Base-by-base conservation (phyloP, 2,797 vertebrate genomes). In the Coilia nasus region DNA sequence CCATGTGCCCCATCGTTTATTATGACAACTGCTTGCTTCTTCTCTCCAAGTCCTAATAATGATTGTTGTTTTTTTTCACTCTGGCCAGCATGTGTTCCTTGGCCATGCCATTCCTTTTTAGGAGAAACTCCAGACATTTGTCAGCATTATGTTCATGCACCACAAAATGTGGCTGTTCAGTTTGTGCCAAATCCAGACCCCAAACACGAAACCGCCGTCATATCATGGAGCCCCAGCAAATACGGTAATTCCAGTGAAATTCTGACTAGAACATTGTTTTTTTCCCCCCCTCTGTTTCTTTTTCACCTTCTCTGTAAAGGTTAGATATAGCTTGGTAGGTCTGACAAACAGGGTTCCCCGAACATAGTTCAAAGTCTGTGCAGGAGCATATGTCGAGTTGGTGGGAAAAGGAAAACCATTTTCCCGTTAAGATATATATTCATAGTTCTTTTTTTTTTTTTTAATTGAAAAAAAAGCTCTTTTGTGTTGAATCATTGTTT, bases 171-270 rank as follows among this genome's bases (percentile, higher is more conserved):
- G 85, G 91, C 46, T 0, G 54, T 96, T 0, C 89, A 95, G 83
- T 90, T 94, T 56, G 12, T 93, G 5, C 41, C 84, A 0, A 90
- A 91, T 50, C 81, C 85, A 2, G 88, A 93, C 81, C 86, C 91
- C 0, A 28, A 23, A 17, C 90, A 89, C 10, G 96, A 96, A 81
- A 91, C 92, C 0, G 21, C 94, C 0, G 88, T 95, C 2, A 90
- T 96, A 25, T 95, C 94, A 87, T 96, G 96, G 96, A 95, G 81
- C 83, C 95, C 96, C 64, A 96, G 95, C 56, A 82, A 87, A 71
- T 95, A 94, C 35, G 96, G 96, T 96, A 91, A 88, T 83, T n/a
- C 88, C 7, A 6, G 87, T 28, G 64, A 28, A 80, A 78, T 25
- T 6, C 12, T 14, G 31, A 75, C 31, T 19, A 17, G 6, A 15